Percentiles rank a stretch among this genome's conserved stretches.
Conservation (phyloP, 2,113 vertebrate genomes). For the Takifugu bimaculatus region DNA sequence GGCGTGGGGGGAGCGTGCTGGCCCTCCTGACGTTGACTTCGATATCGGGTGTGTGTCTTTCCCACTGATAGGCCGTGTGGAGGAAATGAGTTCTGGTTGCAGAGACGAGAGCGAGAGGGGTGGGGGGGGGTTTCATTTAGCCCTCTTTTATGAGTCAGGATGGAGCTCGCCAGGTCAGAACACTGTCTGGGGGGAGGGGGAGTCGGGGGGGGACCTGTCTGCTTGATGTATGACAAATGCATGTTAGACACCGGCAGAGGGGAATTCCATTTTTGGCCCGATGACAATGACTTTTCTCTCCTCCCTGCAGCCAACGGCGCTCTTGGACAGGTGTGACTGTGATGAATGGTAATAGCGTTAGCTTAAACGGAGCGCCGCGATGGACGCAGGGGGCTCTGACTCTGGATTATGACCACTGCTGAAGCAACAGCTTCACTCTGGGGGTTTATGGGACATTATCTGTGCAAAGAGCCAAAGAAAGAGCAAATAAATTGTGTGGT, state of each 20-base stretch:
- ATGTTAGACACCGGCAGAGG: constrained; percentile 31
- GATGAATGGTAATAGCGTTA: constrained; percentile 59
- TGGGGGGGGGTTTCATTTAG: constrained; percentile 52
- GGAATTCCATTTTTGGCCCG: constrained; percentile 56
- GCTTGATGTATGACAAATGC: constrained; percentile 63
- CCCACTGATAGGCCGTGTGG: constrained; percentile 27
- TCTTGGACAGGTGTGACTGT: constrained; percentile 62
- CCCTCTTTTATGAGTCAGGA: constrained; percentile 56
- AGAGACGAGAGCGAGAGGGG: constrained; percentile 30
- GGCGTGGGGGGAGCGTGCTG: background rate
- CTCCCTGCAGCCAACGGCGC: constrained; percentile 37
- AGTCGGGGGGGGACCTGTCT: constrained; percentile 52
- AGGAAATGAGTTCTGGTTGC: constrained; percentile 64
- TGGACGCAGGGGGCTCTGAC: constrained; percentile 32
- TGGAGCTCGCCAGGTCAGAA: constrained; percentile 49
- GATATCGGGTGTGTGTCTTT: constrained; percentile 25
- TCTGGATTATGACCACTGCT: constrained; percentile 36
- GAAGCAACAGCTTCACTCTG: background rate
- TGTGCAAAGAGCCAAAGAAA: constrained; percentile 39
- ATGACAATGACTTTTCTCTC: constrained; percentile 26
- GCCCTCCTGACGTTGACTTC: constrained; percentile 13
- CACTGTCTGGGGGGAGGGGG: constrained; percentile 39
- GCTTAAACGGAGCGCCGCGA: constrained; percentile 37
- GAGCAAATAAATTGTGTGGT: constrained; percentile 10
- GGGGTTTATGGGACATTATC: constrained; percentile 34